Conservation (phyloP, 2,797 vertebrate genomes). For the Pygocentrus nattereri region DNA sequence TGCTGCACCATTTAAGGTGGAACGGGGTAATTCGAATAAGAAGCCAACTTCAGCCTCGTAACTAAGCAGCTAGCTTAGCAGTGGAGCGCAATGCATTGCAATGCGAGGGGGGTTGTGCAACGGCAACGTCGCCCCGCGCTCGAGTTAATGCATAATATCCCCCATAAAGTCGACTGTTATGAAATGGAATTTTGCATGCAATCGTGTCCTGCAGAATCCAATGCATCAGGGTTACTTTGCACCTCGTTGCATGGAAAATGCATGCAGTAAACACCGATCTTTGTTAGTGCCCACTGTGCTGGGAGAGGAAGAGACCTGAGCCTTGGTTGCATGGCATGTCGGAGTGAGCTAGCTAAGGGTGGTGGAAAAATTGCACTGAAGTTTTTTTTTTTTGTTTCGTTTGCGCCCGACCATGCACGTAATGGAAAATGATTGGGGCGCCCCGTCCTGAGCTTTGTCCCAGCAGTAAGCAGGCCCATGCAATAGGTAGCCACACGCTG, state of each 20-base stretch:
- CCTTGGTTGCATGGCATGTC: conserved; percentile 60
- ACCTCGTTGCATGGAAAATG: conserved; percentile 54
- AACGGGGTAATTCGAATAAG: no score
- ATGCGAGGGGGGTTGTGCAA: conserved; percentile 57
- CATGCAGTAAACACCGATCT: conserved; percentile 44
- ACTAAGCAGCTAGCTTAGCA: conserved; percentile 27
- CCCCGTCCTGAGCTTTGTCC: conserved; percentile 62
- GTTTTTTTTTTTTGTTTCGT: conserved; percentile 53
- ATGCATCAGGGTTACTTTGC: conserved; percentile 38
- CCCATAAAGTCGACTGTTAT: conserved; percentile 34
- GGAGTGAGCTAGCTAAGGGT: neutral
- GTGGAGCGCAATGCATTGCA: conserved; percentile 36
- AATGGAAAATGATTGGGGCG: conserved; percentile 65
- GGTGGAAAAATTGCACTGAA: conserved; percentile 39
- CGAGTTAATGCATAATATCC: conserved; percentile 49
- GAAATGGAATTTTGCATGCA: conserved; percentile 7
- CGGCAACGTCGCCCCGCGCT: conserved; percentile 38
- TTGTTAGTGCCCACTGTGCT: conserved; percentile 33
- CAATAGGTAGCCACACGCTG: conserved; percentile 59
- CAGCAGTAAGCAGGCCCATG: conserved; percentile 50
- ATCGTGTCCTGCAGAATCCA: conserved; percentile 21
- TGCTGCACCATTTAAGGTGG: no score
- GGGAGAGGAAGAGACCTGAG: conserved; percentile 51
- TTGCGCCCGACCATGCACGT: conserved; percentile 45
- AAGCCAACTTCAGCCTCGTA: no score